Evolutionary conservation across 1,140 invertebrate species (phyloP).

Genomic region (Rhagoletis pomonella): DNA sequence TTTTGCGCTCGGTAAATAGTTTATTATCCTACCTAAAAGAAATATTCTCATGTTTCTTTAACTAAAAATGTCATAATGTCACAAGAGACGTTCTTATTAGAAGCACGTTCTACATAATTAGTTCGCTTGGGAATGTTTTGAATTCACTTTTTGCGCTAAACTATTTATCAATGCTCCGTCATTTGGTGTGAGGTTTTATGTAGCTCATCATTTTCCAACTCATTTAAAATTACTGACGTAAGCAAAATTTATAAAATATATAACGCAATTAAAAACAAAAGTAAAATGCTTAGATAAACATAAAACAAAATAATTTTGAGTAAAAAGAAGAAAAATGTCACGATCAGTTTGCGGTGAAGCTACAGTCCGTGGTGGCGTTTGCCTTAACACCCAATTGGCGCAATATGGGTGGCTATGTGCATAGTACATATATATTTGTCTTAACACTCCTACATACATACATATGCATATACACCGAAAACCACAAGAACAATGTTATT

Average conservation of each 20-base stretch:
- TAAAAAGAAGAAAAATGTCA: slow-evolving; percentile 66
- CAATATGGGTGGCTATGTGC: background rate
- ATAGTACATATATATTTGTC: background rate
- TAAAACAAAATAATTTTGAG: background rate
- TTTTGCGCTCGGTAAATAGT: no score
- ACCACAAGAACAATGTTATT: slow-evolving; percentile 62
- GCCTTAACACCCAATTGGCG: background rate
- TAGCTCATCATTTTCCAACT: background rate
- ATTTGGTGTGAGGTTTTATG: background rate
- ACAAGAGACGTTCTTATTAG: no score
- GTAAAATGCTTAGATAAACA: background rate
- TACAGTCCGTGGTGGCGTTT: background rate
- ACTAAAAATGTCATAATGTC: no score
- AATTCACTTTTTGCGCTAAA: no score
- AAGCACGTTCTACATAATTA: no score
- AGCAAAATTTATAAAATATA: slow-evolving; percentile 8
- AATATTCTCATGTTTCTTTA: no score
- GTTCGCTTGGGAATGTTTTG: no score
- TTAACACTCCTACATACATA: background rate
- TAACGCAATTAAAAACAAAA: slow-evolving; percentile 10
- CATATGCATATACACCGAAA: slow-evolving; percentile 65
- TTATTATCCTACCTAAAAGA: no score
- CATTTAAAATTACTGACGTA: background rate
- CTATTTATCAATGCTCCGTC: background rate
- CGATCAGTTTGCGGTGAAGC: slow-evolving; percentile 69